Base-by-base conservation (phyloP, 1,140 invertebrate genomes). In the Pogonomyrmex californicus region DNA sequence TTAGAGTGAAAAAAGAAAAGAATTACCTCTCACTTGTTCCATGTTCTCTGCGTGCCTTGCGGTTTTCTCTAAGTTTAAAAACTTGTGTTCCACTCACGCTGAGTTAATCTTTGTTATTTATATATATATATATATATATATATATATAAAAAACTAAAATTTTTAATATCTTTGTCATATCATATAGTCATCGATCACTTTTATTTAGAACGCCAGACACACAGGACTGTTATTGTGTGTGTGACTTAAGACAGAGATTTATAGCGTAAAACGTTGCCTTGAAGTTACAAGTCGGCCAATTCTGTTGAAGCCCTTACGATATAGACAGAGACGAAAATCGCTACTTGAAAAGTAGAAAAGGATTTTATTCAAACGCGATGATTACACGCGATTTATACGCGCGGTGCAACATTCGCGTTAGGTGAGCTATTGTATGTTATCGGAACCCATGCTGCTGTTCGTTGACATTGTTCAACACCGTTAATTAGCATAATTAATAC, bases 381-480 rank as follows among this genome's bases (percentile, higher is more conserved):
- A 71, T 82, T 82, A 60, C 14, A 33, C 36, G 14, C 62, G 47
- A 23, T 79, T 66, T 54, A 51, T 47, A 62, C 36, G 63, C 38
- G 23, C 41, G 6, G 68, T 30, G 14, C 49, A 14, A 4, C 33
- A 12, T 6, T 2, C 33, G 17, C 33, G 30, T 38, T 12, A 68
- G 12, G 23, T 82, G 60, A 82, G 17, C 23, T 36, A 12, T 23
- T 12, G 41, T n/a, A 30, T 33, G 79, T 60, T 30, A 60, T 7
- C 17, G 66, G 14, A 33, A 36, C 4, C 4, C 9, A n/a, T 14
- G 17, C 12, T 6, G 51, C 54, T 30, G 38, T 7, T 38, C 30
- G 54, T 83, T 60, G 41, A 81, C 65, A 47, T 81, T 81, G 65
- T 75, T 75, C 60, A 75, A 60, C 68, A 44, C 56, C 54, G 49